A percentile compares a stretch with the other conserved stretches of the same genome.
phyloP scores from a whole-genome alignment of 1,140 invertebrate species.

The Atopsyche davidsoni region DNA sequence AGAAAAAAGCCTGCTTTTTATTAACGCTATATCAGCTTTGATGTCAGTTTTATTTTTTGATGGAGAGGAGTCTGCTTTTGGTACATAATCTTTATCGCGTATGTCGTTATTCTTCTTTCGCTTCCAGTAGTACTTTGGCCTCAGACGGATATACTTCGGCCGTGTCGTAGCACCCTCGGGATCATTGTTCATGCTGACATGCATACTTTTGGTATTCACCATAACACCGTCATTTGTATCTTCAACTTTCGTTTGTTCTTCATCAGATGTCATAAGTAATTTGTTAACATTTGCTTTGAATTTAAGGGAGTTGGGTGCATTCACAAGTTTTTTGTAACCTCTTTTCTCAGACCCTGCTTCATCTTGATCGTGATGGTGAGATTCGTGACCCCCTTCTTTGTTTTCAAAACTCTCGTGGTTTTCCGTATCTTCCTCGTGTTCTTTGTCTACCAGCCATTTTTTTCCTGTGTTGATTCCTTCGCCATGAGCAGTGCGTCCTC shows the following conservation, averaged over 20 bases:
- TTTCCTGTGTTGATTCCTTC: conserved; percentile 36
- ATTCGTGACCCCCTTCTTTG: conserved; percentile 24
- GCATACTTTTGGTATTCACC: conserved; percentile 32
- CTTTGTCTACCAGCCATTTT: conserved; percentile 35
- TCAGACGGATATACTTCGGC: conserved; percentile 20
- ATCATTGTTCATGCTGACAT: conserved; percentile 17
- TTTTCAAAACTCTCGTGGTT: conserved; percentile 27
- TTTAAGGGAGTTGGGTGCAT: too few species aligned
- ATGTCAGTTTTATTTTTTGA: conserved; percentile 3
- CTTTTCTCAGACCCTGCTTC: conserved; percentile 27
- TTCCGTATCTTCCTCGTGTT: conserved; percentile 34
- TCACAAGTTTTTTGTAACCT: conserved; percentile 18
- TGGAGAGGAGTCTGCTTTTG: background rate
- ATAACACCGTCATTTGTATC: conserved; percentile 31
- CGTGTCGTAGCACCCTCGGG: conserved; percentile 8
- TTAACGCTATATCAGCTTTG: too few species aligned
- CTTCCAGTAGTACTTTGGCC: conserved; percentile 28
- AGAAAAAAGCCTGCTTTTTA: too few species aligned
- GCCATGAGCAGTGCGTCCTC: conserved; percentile 33
- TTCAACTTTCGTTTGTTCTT: conserved; percentile 26
- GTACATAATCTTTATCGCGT: background rate
- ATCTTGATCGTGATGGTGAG: conserved; percentile 12
- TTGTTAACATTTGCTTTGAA: conserved; percentile 7
- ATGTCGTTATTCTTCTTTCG: conserved; percentile 10
- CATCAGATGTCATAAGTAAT: conserved; percentile 11